Evolutionary conservation across 2,888 invertebrate species (phyloP).

Genomic region (Lasius platythorax): DNA sequence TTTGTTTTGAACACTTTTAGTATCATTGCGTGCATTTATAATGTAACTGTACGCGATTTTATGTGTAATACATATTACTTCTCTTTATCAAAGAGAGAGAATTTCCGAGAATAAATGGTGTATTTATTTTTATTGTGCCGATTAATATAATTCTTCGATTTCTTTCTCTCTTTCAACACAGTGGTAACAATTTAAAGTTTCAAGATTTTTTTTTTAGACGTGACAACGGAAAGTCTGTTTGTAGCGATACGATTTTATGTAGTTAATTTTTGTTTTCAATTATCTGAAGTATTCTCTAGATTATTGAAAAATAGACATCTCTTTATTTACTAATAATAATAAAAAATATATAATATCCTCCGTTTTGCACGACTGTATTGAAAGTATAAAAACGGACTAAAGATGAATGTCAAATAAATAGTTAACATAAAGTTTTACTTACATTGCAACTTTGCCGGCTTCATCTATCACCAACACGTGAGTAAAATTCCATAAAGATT

Average conservation of each 20-base stretch:
- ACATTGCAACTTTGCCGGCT: neutral
- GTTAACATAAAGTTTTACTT: neutral
- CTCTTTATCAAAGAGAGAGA: neutral
- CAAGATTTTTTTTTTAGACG: neutral
- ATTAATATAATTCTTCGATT: neutral
- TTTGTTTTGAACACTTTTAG: constrained; percentile 21
- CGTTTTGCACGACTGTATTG: neutral
- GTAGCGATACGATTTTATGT: neutral
- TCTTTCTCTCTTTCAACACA: neutral
- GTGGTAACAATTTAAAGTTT: neutral
- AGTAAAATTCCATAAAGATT: neutral
- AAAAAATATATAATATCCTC: neutral
- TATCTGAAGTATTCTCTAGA: neutral
- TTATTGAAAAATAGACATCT: neutral
- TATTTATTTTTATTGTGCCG: constrained; percentile 59
- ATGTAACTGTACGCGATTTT: constrained; percentile 9
- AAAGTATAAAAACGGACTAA: neutral
- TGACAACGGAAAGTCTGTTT: neutral
- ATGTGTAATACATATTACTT: constrained; percentile 5
- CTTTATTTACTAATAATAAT: neutral
- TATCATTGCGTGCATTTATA: constrained; percentile 31
- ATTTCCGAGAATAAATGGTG: constrained; percentile 63
- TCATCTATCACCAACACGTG: neutral
- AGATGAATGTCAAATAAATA: neutral
- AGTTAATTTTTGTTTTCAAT: no score